Evolutionary conservation across 2,797 vertebrate species (phyloP).

Genomic region (Epinephelus coioides): DNA sequence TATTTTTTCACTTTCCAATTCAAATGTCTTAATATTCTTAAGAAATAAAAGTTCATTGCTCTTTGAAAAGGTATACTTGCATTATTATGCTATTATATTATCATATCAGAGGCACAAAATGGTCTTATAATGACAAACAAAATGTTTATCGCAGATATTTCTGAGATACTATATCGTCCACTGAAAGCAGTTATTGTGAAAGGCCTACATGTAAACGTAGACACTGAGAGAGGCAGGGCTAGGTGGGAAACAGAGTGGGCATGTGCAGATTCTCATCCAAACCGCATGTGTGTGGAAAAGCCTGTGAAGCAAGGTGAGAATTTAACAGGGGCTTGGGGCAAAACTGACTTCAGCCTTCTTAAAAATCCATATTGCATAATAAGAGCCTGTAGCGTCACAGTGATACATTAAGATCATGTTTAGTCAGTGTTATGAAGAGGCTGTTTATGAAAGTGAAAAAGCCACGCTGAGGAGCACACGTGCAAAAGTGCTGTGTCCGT

Average conservation of each 20-base stretch:
- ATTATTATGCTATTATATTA: too few relatives aligned
- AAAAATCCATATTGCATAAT: constrained; percentile 10
- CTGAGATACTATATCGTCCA: too few relatives aligned
- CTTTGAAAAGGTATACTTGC: too few relatives aligned
- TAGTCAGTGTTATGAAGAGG: background rate
- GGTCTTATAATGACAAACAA: too few relatives aligned
- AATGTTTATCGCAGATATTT: too few relatives aligned
- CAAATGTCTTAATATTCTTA: too few relatives aligned
- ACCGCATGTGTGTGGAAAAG: constrained; percentile 17
- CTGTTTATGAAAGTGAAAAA: constrained; percentile 2
- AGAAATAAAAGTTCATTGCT: too few relatives aligned
- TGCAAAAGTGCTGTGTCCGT: constrained; percentile 6
- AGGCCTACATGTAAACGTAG: too few relatives aligned
- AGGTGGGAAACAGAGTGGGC: constrained; percentile 4
- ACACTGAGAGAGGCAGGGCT: background rate
- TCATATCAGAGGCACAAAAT: too few relatives aligned
- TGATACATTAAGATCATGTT: background rate
- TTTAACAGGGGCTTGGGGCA: constrained; percentile 15
- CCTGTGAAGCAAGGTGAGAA: constrained; percentile 17
- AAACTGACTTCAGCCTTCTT: constrained; percentile 21
- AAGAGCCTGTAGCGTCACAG: background rate
- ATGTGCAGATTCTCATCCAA: constrained; percentile 2
- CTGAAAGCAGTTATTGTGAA: too few relatives aligned
- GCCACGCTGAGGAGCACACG: background rate
- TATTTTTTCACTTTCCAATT: too few relatives aligned